phyloP scores from a whole-genome alignment of 2,797 vertebrate species.

The Acipenser transmontanus region DNA sequence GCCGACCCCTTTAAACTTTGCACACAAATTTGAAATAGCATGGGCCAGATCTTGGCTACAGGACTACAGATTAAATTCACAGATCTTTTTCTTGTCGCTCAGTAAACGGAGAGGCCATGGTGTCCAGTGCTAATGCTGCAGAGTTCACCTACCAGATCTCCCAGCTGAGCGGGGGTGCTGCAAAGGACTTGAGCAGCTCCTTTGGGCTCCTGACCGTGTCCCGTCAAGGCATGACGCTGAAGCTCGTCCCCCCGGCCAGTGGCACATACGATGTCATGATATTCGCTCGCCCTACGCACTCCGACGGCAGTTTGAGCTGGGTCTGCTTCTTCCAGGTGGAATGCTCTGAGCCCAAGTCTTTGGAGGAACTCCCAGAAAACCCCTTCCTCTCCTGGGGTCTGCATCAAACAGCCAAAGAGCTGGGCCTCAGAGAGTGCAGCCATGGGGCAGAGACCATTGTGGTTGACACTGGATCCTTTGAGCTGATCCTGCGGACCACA shows the following conservation, averaged over 20 bases:
- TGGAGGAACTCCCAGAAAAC: slow-evolving; percentile 59
- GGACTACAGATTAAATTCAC: too few relatives aligned
- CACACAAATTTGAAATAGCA: too few relatives aligned
- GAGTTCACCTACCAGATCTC: slow-evolving; percentile 69
- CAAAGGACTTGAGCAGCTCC: slow-evolving; percentile 28
- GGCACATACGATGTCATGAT: slow-evolving; percentile 66
- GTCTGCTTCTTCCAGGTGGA: slow-evolving; percentile 69
- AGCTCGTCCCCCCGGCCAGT: slow-evolving; percentile 50
- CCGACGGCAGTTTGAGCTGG: slow-evolving; percentile 50
- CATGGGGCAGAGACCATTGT: slow-evolving; percentile 39
- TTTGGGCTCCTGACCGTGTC: slow-evolving; percentile 55
- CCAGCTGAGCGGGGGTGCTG: slow-evolving; percentile 39
- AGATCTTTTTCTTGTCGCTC: not conserved
- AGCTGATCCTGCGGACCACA: slow-evolving; percentile 51
- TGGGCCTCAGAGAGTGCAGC: slow-evolving; percentile 52
- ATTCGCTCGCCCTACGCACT: slow-evolving; percentile 50
- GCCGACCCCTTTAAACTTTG: too few relatives aligned
- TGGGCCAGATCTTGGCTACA: too few relatives aligned
- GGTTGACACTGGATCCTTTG: slow-evolving; percentile 41
- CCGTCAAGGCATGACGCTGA: slow-evolving; percentile 55
- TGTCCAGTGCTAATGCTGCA: slow-evolving; percentile 44
- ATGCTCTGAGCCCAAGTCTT: slow-evolving; percentile 39
- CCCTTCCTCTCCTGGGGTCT: slow-evolving; percentile 70
- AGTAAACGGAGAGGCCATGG: slow-evolving; percentile 63
- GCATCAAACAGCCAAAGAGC: slow-evolving; percentile 36